Percentiles rank a stretch among this genome's conserved stretches.
Evolutionary conservation across 2,797 vertebrate species (phyloP).

Genomic region (Cyclura pinguis): DNA sequence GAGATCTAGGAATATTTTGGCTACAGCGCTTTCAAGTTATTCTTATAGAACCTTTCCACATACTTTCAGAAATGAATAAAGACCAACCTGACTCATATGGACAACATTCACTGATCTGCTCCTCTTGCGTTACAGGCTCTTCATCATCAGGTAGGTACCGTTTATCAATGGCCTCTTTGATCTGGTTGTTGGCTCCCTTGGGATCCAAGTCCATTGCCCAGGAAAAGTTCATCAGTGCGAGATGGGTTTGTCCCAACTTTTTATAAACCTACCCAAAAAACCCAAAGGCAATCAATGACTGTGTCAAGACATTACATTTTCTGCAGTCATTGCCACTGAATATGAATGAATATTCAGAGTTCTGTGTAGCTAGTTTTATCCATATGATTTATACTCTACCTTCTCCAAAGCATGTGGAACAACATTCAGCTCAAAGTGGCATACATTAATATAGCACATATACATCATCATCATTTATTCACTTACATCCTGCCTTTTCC

Average conservation of each 20-base stretch:
- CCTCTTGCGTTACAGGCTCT: conserved; percentile 89
- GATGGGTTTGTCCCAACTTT: conserved; percentile 96
- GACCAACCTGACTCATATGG: conserved; percentile 81
- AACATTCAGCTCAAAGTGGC: no score
- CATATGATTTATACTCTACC: no score
- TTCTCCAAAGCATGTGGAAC: no score
- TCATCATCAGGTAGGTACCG: conserved; percentile 97
- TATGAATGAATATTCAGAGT: background rate
- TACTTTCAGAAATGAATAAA: background rate
- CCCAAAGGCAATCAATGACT: background rate
- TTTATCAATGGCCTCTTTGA: conserved; percentile 99
- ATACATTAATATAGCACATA: no score
- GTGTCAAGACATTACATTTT: conserved; percentile 40
- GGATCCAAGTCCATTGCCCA: conserved; percentile 99
- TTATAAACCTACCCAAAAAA: conserved; percentile 91
- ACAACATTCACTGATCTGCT: conserved; percentile 84
- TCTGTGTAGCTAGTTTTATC: no score
- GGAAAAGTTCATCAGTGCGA: conserved; percentile 99
- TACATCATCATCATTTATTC: no score
- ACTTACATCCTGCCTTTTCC: no score
- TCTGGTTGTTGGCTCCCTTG: conserved; percentile 99
- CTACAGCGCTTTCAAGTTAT: background rate
- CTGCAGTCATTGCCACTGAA: background rate
- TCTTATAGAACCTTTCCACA: background rate
- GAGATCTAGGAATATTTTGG: background rate